Conservation (phyloP, 2,797 vertebrate species). For the Adrianichthys oophorus region DNA sequence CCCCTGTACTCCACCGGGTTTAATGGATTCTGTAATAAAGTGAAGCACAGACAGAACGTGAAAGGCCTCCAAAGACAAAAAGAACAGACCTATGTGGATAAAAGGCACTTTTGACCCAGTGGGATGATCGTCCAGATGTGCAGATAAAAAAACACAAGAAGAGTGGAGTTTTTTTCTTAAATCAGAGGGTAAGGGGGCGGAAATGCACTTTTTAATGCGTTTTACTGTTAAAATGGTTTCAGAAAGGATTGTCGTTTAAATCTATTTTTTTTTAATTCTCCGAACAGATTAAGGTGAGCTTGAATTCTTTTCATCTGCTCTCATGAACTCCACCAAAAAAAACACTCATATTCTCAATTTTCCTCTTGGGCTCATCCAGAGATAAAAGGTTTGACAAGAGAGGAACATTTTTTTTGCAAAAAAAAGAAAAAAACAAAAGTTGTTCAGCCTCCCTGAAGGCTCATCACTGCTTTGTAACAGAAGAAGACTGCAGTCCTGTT, state of each 20-base stretch:
- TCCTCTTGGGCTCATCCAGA: slow-evolving; percentile 28
- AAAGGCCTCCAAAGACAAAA: slow-evolving; percentile 15
- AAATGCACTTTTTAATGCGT: too few species aligned
- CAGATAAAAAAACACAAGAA: slow-evolving; percentile 2
- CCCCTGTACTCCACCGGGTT: slow-evolving; percentile 22
- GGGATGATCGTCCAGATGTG: slow-evolving; percentile 49
- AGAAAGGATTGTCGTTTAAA: too few species aligned
- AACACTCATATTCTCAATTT: slow-evolving; percentile 22
- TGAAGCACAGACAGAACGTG: slow-evolving; percentile 18
- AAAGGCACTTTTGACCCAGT: slow-evolving; percentile 7
- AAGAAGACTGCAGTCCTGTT: too few species aligned
- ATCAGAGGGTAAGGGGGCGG: too few species aligned
- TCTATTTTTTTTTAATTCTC: too few species aligned
- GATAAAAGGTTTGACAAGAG: slow-evolving; percentile 26
- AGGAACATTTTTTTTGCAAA: neutral
- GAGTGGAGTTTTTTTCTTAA: too few species aligned
- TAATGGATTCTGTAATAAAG: slow-evolving; percentile 33
- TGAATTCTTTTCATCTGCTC: too few species aligned
- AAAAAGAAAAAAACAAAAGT: too few species aligned
- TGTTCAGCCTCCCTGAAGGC: too few species aligned
- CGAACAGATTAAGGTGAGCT: too few species aligned
- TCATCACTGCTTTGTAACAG: too few species aligned
- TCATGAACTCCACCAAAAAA: slow-evolving; percentile 39
- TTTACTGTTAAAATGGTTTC: too few species aligned
- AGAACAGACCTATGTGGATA: slow-evolving; percentile 17